Percentiles rank a stretch among this genome's conserved stretches.
Conservation (phyloP, 1,140 invertebrate species). For the Oscheius sp. region DNA sequence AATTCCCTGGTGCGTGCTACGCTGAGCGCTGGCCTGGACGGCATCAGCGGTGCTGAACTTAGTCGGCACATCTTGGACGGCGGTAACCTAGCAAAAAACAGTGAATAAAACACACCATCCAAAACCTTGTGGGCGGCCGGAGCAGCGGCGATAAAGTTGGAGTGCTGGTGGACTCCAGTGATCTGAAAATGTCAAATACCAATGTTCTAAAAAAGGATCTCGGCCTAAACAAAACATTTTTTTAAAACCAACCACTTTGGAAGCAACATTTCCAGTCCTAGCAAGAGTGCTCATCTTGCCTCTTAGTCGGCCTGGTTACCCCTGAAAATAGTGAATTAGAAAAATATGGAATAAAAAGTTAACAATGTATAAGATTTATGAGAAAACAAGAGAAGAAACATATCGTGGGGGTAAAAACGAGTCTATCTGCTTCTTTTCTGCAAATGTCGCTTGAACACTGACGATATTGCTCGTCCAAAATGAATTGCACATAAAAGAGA, state of each 20-base stretch:
- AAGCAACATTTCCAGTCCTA: slow-evolving; percentile 34
- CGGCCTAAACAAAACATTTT: background rate
- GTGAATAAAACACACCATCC: background rate
- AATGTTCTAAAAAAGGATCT: background rate
- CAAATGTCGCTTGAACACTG: no score
- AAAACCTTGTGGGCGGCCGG: slow-evolving; percentile 21
- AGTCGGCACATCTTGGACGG: slow-evolving; percentile 22
- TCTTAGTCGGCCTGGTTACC: background rate
- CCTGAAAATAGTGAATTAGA: background rate
- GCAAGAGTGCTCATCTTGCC: slow-evolving; percentile 38
- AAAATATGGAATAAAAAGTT: background rate
- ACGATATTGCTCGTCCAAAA: no score
- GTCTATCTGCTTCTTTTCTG: no score
- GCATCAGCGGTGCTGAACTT: slow-evolving; percentile 27
- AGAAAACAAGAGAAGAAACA: no score
- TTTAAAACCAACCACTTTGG: slow-evolving; percentile 33
- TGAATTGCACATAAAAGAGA: no score
- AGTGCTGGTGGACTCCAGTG: slow-evolving; percentile 28
- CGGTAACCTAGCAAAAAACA: slow-evolving; percentile 7
- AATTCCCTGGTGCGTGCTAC: slow-evolving; percentile 17
- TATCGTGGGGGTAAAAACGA: no score
- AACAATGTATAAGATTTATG: no score
- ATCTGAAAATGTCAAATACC: slow-evolving; percentile 20
- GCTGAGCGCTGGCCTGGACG: slow-evolving; percentile 26
- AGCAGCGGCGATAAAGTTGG: slow-evolving; percentile 29